A percentile compares a stretch with the other conserved stretches of the same genome.
phyloP scores from a whole-genome alignment of 2,113 vertebrate genomes.

The Microtus montanus region DNA sequence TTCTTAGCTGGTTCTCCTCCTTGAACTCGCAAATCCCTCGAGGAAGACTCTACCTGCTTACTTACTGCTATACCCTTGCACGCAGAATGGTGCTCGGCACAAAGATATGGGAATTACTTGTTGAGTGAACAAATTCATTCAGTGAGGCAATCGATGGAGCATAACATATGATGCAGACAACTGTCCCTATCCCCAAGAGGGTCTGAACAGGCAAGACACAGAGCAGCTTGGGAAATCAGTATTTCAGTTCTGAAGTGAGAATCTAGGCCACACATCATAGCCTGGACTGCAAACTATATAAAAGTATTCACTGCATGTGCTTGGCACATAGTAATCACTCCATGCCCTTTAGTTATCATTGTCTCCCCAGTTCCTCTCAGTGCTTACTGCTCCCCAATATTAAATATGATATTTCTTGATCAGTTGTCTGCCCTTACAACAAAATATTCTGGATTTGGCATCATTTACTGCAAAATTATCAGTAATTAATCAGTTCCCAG shows the following conservation, averaged over 20 bases:
- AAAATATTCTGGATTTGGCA: background rate
- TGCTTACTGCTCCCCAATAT: background rate
- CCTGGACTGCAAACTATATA: background rate
- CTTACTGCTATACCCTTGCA: background rate
- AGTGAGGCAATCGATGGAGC: background rate
- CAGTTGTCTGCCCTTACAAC: background rate
- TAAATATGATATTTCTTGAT: background rate
- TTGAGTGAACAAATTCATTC: background rate
- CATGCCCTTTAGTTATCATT: background rate
- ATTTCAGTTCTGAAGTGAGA: background rate
- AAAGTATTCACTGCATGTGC: background rate
- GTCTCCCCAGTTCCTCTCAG: background rate
- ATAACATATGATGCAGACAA: rapidly evolving
- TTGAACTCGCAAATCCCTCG: background rate
- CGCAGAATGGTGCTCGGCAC: background rate
- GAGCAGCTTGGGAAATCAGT: background rate
- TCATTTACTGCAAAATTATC: background rate
- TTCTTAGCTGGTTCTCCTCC: background rate
- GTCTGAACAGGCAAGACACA: rapidly evolving
- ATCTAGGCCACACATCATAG: too few relatives aligned
- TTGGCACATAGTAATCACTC: background rate
- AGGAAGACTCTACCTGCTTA: background rate
- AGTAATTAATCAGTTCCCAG: background rate
- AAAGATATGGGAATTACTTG: background rate
- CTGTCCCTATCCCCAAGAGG: rapidly evolving